Base-by-base conservation (phyloP, 2,797 vertebrate genomes). In the Leptodactylus fallax region DNA sequence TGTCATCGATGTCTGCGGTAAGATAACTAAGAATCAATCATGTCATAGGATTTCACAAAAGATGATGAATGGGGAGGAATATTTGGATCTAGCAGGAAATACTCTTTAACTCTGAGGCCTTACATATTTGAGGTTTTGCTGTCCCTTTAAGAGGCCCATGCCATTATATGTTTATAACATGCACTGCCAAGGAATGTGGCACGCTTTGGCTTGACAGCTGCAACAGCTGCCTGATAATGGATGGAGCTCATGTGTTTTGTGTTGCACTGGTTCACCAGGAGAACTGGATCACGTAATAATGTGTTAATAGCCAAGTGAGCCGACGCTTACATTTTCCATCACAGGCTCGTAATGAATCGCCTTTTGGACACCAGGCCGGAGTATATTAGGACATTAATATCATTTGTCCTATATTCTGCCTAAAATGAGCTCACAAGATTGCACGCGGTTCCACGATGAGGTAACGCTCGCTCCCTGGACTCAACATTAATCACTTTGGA, bases 251-350 rank as follows among this genome's bases (percentile, higher is more conserved):
- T 21, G 74, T 60, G 45, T 53, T 69, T 53, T 56, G 53, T 79
- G 78, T 55, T 13, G 17, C 27, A 47, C 23, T 78, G 60, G 69
- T 27, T 88, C 76, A 67, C 87, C 56, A 72, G 17, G 58, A 85
- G 65, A 79, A 74, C 80, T 25, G 81, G 86, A 83, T 53, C 74
- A 19, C 25, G 72, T 76, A 19, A 63, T 47, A 13, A 56, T 23
- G 72, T 58, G 49, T 13, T 67, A 67, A 25, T 79, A 36, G 81
- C 86, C 11, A 49, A 51, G 21, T 51, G 67, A 58, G 14, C 27
- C 9, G 19, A 47, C 49, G 36, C 72, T 78, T 47, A 19, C 19
- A 47, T 45, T 60, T 21, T 81, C 13, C 3, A 74, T 53, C 9
- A 47, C 17, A 17, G 12, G 19, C 45, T 85, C 53, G 74, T 65